A percentile compares a stretch with the other conserved stretches of the same genome.
These are phyloP conservation scores for Halcyon malimbica DNA, from an alignment of 2,113 vertebrate species.

Conservation along the genomic window DNA sequence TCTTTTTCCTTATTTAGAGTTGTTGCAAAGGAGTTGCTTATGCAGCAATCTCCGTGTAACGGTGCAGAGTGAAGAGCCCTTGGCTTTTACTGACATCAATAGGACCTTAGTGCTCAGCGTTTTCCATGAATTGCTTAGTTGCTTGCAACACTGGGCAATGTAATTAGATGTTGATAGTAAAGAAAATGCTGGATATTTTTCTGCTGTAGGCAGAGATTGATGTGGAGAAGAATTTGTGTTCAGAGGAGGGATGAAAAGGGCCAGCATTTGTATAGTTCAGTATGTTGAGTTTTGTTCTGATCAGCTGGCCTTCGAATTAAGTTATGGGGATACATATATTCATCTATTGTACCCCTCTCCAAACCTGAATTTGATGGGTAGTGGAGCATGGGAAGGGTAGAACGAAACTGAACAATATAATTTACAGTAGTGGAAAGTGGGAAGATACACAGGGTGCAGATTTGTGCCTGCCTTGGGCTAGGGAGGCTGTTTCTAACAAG, in stretches of 20 bases:
- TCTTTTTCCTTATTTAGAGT: constrained; percentile 35
- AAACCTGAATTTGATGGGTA: neutral
- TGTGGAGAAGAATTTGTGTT: neutral
- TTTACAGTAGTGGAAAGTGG: neutral
- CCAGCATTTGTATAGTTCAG: neutral
- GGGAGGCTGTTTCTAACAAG: neutral
- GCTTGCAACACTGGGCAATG: neutral
- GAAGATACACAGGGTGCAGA: neutral
- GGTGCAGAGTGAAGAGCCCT: neutral
- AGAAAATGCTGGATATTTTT: neutral
- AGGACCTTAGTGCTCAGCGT: neutral
- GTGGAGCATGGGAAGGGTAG: neutral
- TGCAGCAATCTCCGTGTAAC: neutral
- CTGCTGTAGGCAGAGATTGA: neutral
- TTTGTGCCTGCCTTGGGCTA: neutral
- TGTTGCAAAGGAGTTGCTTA: neutral
- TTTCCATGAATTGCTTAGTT: neutral
- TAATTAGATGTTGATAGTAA: neutral
- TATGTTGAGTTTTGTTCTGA: neutral
- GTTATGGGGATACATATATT: accelerated
- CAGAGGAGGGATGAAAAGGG: neutral
- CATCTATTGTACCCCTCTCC: accelerated
- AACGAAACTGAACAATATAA: neutral
- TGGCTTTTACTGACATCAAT: neutral
- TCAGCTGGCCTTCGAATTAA: neutral